Conservation (phyloP, 92 coral and sea anemone genomes). For the Epizoanthus illoricatus region DNA sequence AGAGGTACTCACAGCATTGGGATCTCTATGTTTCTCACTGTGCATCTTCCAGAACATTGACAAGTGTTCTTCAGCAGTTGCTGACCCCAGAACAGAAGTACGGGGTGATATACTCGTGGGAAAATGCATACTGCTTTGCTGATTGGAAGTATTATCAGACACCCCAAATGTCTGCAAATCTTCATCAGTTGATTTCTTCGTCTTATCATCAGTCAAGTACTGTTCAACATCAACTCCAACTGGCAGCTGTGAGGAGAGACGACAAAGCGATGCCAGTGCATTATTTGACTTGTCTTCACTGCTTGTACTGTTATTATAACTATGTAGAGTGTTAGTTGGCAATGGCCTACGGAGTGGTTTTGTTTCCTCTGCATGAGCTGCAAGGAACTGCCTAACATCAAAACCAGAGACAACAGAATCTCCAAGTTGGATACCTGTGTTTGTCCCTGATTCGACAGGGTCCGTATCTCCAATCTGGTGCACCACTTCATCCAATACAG, state of each 20-base stretch:
- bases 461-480: neutral
- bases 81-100: neutral
- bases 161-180: neutral
- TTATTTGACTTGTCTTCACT: conserved; percentile 8
- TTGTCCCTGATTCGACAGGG: neutral
- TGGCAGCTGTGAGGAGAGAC: conserved; percentile 8
- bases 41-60: conserved; percentile 37
- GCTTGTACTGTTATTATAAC: neutral
- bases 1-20: neutral
- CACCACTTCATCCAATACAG: too few species aligned
- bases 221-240: conserved; percentile 13
- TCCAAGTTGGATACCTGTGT: conserved; percentile 3
- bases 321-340: neutral
- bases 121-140: neutral
- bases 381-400: conserved; percentile 15
- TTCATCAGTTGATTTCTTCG: neutral
- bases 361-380: neutral
- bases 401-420: conserved; percentile 7
- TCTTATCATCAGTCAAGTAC: neutral
- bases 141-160: neutral
- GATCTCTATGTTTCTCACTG: neutral
- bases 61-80: conserved; percentile 35
- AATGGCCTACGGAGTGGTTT: neutral
- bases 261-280: conserved; percentile 21
- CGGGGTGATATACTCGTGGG: too few species aligned